These are phyloP conservation scores for Drosophila arawakana DNA, from an alignment of 1,140 invertebrate genomes.

Conservation along the genomic window DNA sequence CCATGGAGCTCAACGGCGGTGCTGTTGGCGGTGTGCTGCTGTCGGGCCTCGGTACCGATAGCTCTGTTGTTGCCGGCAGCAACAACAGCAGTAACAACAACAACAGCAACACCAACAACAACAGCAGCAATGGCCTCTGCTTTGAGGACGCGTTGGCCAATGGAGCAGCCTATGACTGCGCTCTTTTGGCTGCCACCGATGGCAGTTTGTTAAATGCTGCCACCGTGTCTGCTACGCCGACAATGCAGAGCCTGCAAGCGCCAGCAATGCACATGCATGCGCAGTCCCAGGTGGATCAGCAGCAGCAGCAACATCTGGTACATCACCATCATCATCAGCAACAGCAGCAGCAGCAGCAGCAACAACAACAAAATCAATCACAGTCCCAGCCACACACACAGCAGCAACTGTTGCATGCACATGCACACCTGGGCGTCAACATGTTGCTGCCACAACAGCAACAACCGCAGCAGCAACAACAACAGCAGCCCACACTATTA, in stretches of 20 bases:
- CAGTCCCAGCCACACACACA: conserved; percentile 36
- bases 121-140: conserved; percentile 43
- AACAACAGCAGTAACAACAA: conserved; percentile 27
- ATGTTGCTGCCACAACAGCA: conserved; percentile 65
- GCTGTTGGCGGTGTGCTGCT: conserved; percentile 67
- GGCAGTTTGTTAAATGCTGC: conserved; percentile 58
- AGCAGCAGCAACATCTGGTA: conserved; percentile 48
- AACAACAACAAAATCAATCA: conserved; percentile 22
- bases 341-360: conserved; percentile 45
- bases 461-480: conserved; percentile 40
- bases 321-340: conserved; percentile 43
- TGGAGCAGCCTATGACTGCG: conserved; percentile 68
- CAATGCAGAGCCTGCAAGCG: conserved; percentile 58
- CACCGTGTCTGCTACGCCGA: conserved; percentile 42
- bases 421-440: conserved; percentile 54
- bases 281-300: conserved; percentile 49
- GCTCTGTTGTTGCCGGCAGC: conserved; percentile 15
- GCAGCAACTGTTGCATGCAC: conserved; percentile 62
- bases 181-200: conserved; percentile 63
- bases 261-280: conserved; percentile 65
- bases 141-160: conserved; percentile 64
- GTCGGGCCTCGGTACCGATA: conserved; percentile 51
- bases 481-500: conserved; percentile 63
- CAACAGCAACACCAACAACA: conserved; percentile 14
- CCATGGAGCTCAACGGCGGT: conserved; percentile 75